Evolutionary conservation across 2,113 vertebrate species (phyloP).

Genomic region (Plotosus lineatus): DNA sequence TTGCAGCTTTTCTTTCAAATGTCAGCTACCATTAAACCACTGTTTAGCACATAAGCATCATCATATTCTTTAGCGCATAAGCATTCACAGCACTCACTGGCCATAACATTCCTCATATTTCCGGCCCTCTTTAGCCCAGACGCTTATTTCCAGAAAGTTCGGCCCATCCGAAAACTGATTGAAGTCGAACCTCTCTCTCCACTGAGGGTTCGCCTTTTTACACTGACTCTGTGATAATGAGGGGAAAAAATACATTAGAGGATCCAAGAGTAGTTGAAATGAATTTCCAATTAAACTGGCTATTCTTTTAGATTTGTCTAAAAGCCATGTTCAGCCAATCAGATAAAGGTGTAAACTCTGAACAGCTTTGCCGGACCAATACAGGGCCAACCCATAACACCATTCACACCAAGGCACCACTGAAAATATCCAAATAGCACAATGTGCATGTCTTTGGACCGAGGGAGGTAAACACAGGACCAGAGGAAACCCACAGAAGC

Average conservation of each 20-base stretch:
- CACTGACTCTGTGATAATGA: constrained; percentile 80
- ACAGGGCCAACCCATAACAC: too few relatives aligned
- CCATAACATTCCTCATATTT: constrained; percentile 82
- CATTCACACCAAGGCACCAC: too few relatives aligned
- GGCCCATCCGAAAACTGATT: constrained; percentile 85
- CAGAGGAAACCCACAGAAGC: too few relatives aligned
- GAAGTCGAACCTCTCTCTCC: constrained; percentile 95
- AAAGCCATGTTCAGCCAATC: not conserved
- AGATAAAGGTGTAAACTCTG: not conserved
- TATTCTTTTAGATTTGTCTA: not conserved
- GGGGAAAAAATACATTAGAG: not conserved
- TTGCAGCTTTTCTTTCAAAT: not conserved
- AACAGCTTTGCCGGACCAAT: too few relatives aligned
- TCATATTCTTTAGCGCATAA: not conserved
- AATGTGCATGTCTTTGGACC: too few relatives aligned
- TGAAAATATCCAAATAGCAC: too few relatives aligned
- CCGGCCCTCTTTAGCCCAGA: constrained; percentile 86
- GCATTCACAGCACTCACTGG: constrained; percentile 75
- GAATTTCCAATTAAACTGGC: not conserved
- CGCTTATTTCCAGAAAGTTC: constrained; percentile 85
- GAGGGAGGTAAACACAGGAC: too few relatives aligned
- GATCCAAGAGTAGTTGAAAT: not conserved
- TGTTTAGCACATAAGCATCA: not conserved
- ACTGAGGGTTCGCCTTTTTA: constrained; percentile 89
- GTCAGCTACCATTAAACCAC: not conserved